phyloP scores from a whole-genome alignment of 2,888 invertebrate genomes.

The Carpatolechia fugitivella region DNA sequence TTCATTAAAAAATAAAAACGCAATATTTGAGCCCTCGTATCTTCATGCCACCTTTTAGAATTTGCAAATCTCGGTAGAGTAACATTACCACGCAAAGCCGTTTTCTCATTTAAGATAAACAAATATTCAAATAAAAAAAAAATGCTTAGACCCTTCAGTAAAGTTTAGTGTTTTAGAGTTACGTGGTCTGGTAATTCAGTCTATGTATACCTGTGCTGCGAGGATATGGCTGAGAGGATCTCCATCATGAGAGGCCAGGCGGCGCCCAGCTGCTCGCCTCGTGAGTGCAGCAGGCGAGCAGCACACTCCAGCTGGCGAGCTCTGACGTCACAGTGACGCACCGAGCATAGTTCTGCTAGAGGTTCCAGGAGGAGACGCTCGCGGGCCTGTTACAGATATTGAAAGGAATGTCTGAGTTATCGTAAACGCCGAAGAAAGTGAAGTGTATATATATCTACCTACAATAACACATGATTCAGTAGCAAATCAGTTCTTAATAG shows the following conservation, averaged over 20 bases:
- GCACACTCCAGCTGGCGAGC: conserved; percentile 97
- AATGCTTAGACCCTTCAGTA: no score
- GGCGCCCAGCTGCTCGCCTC: conserved; percentile 93
- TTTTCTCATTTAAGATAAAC: no score
- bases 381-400: conserved; percentile 82
- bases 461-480: no score
- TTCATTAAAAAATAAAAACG: no score
- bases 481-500: no score
- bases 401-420: no score
- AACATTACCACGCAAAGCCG: no score
- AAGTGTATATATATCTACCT: not conserved
- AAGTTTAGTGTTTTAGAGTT: no score
- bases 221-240: conserved; percentile 96
- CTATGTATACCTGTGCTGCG: conserved; percentile 82
- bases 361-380: conserved; percentile 93
- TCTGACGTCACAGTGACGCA: conserved; percentile 95
- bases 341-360: conserved; percentile 92
- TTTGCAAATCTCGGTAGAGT: no score
- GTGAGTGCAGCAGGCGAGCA: conserved; percentile 93
- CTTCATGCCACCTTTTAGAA: no score
- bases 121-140: no score
- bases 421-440: not conserved
- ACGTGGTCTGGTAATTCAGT: not conserved
- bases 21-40: no score
- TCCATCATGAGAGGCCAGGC: conserved; percentile 97